Evolutionary conservation across 2,113 vertebrate genomes (phyloP), one percentile per base, ranked within the genome.

Genomic region (Pavo muticus): DNA sequence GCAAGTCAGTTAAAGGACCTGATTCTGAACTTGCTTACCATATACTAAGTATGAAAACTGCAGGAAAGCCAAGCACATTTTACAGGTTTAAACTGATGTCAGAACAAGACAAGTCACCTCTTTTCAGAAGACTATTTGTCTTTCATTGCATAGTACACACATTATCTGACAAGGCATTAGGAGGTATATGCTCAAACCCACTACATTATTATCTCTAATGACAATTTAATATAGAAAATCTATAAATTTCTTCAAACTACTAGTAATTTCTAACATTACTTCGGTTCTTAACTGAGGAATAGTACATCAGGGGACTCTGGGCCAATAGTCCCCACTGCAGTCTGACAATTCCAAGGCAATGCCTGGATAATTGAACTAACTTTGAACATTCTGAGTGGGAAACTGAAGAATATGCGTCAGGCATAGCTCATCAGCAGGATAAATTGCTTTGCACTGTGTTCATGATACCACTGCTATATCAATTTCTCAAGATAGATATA

Each of bases 221-320:
- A 70, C 21, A 87, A 70, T n/a, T 75, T 27, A 37, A 18, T 42
- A 10, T 0, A 67, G 42, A 50, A 87, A 70, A 59, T 32, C 20
- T 10, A 70, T 40, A 56, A 59, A 39, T 56, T 42, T 29, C 50
- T 59, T 39, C 25, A 32, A 15, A 10, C 37, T 30, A 17, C 61
- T n/a, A 37, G 56, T 40, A 77, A 67, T 37, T 54, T 82, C 14
- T 25, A 57, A 20, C 7, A 8, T 16, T 35, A 39, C n/a, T 79
- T 56, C 18, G 42, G 21, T 35, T 73, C 50, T 74, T 70, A 39
- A 67, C 25, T 13, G 5, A 25, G 6, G 42, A 54, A 23, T 4
- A 48, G 54, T 27, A 63, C 0, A 0, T 32, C 32, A n/a, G 37
- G 40, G 30, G 16, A 9, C 14, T 35, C n/a, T 0, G 1, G 47